phyloP scores from a whole-genome alignment of 1,140 invertebrate genomes.

The Glossosoma conforme region DNA sequence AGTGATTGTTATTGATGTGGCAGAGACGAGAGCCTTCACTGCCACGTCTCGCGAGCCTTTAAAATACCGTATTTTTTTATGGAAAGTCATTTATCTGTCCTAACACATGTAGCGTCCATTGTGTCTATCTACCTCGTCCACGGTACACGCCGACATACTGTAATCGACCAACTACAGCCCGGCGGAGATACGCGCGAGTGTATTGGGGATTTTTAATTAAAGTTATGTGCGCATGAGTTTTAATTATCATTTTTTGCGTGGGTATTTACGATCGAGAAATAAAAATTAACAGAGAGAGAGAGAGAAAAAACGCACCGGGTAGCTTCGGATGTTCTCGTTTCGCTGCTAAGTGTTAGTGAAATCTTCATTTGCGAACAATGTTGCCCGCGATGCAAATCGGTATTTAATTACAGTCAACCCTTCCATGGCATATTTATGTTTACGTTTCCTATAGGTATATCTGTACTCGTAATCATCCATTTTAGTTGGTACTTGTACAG shows the following conservation, averaged over 20 bases:
- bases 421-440: too few species aligned
- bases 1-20: constrained; percentile 31
- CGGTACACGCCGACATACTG: constrained; percentile 3
- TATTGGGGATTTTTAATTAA: constrained; percentile 30
- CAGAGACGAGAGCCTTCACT: constrained; percentile 20
- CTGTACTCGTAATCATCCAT: too few species aligned
- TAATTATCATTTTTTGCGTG: constrained; percentile 32
- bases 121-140: constrained; percentile 19
- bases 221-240: constrained; percentile 30
- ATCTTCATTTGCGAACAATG: background rate
- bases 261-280: constrained; percentile 23
- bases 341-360: background rate
- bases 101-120: constrained; percentile 20
- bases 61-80: constrained; percentile 25
- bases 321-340: background rate
- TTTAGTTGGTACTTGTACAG: too few species aligned
- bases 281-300: constrained; percentile 10
- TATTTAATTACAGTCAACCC: background rate
- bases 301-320: background rate
- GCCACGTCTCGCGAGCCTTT: constrained; percentile 7
- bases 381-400: background rate
- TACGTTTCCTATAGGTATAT: too few species aligned
- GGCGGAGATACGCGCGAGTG: background rate
- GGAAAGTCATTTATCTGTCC: constrained; percentile 23
- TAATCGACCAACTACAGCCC: background rate